Base-by-base conservation (phyloP, 2,113 vertebrate species). In the Dicentrarchus labrax region DNA sequence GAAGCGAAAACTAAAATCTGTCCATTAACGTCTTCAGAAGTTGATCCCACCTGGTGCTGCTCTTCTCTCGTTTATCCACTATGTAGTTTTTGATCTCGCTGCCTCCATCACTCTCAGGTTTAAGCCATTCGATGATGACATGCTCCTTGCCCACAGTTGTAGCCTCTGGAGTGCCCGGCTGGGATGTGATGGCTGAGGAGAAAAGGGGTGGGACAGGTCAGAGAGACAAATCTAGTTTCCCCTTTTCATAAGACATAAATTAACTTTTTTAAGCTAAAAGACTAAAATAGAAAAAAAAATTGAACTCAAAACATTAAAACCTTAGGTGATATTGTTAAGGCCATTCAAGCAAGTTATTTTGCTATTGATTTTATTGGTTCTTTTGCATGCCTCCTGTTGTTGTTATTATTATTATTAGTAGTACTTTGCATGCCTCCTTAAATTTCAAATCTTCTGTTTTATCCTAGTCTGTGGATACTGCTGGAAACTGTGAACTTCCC, bases 31-130 rank as follows among this genome's bases (percentile, higher is more conserved):
- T 13, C 15, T 41, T 64, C 22, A 57, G 24, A 9, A 50, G 47
- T 36, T 12, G 22, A n/a, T 78, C 82, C 16, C 36, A 99, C 89
- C 98, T 97, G 72, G 98, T 95, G 92, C 98, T 98, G 93, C 96
- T 99, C 88, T 94, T 98, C 93, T 99, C 98, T 83, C 98, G 96
- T 92, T 99, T 99, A 76, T 99, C 98, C 36, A 99, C 98, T 8
- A 99, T 93, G 86, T 97, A 99, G 92, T 96, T 99, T 72, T 95
- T 97, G 89, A 99, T 97, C 85, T 99, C 98, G 76, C 95, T 98
- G 82, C 98, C 98, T 74, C 98, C 98, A 70, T 99, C 97, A 0
- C 96, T 98, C 92, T 99, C 98, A 38, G 98, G 97, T 88, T 98
- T 99, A 2, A 94, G 86, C 98, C 98, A 99, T 79, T 99, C 97